Evolutionary conservation across 2,888 invertebrate species (phyloP).

Genomic region (Octodonta nipae): DNA sequence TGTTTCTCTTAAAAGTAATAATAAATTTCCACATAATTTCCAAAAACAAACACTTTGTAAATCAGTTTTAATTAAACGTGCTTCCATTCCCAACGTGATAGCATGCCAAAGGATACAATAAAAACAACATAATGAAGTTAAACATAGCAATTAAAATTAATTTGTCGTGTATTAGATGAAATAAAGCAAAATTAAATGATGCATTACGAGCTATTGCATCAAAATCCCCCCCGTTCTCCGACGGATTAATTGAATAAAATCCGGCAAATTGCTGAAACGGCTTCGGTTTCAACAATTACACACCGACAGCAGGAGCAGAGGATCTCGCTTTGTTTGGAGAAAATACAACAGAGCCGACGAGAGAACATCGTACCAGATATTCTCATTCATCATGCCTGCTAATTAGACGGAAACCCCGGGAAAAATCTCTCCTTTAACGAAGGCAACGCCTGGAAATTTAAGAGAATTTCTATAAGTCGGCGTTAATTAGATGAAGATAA

Average conservation of each 20-base stretch:
- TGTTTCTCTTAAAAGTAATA: no score
- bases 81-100: no score
- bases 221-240: slow-evolving; percentile 11
- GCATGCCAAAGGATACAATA: no score
- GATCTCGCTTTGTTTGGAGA: slow-evolving; percentile 14
- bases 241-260: slow-evolving; percentile 20
- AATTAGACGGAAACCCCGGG: no score
- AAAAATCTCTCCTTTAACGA: no score
- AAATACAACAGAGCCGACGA: slow-evolving; percentile 14
- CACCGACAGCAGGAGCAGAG: slow-evolving; percentile 5
- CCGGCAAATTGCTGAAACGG: slow-evolving; percentile 18
- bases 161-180: slow-evolving; percentile 15
- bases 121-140: slow-evolving; percentile 12
- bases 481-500: no score
- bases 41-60: no score
- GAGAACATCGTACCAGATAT: slow-evolving; percentile 1
- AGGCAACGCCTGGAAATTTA: no score
- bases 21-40: no score
- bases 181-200: slow-evolving; percentile 16
- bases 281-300: slow-evolving; percentile 18
- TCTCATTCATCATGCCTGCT: slow-evolving; percentile 2
- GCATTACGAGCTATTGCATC: slow-evolving; percentile 15
- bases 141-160: slow-evolving; percentile 14
- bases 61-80: no score
- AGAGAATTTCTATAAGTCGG: no score